Base-by-base conservation (phyloP, 2,797 vertebrate genomes). In the Tragelaphus eurycerus region DNA sequence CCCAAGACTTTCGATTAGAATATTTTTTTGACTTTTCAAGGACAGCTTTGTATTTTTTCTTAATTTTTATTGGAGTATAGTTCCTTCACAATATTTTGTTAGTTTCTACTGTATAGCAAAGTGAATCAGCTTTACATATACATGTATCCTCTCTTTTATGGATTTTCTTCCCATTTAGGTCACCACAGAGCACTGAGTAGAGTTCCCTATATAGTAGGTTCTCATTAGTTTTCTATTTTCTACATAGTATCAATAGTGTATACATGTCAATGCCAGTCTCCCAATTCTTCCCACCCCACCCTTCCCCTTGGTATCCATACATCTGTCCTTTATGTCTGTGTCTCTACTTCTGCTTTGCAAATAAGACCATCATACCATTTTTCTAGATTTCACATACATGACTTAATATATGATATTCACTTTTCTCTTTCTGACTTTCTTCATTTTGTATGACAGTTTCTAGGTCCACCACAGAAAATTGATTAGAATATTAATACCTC, bases 401-500 rank as follows among this genome's bases (percentile, higher is more conserved):
- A 43, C 6, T 43, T 43, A 43, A 74, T 43, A 43, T 74, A 14
- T 74, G 3, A 43, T 43, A 15, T 25, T 74, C 23, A 43, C 38
- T 74, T 43, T 43, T 43, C 38, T 74, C 23, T 43, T 74, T 43
- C 6, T 74, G 21, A 74, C 67, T 74, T 74, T 25, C 11, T 43
- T 43, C 15, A 14, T 21, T 74, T 23, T 43, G 38, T 43, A 43
- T 43, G 71, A 43, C 38, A 43, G 71, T 74, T 3, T 76, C 21
- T 76, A 43, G 13, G 13, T 76, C 38, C 23, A 74, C 38, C 71
- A 46, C 23, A 46, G 46, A 43, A 76, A 76, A 46, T 93, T 97
- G 89, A 97, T 96, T 93, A 96, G 38, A 97, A 89, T n/a, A 62
- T 84, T 89, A 93, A 96, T 95, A 97, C 76, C 43, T 96, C 86